Base-by-base conservation (phyloP, 2,797 vertebrate genomes). In the Gymnoscopelus microlampas region DNA sequence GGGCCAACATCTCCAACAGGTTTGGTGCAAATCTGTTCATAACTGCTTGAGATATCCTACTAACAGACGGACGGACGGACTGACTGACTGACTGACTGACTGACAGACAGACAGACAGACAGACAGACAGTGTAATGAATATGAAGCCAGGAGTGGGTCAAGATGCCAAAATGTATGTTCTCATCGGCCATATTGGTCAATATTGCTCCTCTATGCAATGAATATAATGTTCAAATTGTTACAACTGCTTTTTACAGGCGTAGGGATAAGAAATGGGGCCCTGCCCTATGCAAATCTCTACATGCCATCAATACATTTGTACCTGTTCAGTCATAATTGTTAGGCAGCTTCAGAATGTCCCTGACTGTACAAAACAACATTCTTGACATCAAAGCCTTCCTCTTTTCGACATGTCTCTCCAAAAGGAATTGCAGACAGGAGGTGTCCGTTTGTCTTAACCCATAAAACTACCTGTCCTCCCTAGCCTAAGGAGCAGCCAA, bases 321-420 rank as follows among this genome's bases (percentile, higher is more conserved):
- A 47, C 56, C 15, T 51, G 54, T 55, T 68, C 58, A 12, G 58
- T 54, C 54, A 76, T 61, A 79, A 35, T 71, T 84, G 88, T 83
- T 76, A 74, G 73, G 73, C 53, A 60, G 69, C 69, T 77, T 77
- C 85, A 68, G 87, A 88, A 87, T 87, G 88, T 85, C 87, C 85
- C 74, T 71, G 77, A 86, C 48, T 29, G 3, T 82, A 83, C 77
- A 81, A 87, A 87, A 87, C 83, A 88, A 79, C 81, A 74, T 84
- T 63, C 60, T 75, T 79, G 73, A 89, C 86, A 92, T 91, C 85
- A 88, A 89, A 90, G 87, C 61, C 66, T 61, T 82, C 14, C 23
- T 70, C 71, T 51, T 77, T 79, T 84, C 77, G 79, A 75, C 77
- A 44, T 66, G 83, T 82, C 80, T 89, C 80, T 66, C 83, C 70